phyloP scores from a whole-genome alignment of 2,113 vertebrate genomes.

The Sinocyclocheilus anshuiensis region DNA sequence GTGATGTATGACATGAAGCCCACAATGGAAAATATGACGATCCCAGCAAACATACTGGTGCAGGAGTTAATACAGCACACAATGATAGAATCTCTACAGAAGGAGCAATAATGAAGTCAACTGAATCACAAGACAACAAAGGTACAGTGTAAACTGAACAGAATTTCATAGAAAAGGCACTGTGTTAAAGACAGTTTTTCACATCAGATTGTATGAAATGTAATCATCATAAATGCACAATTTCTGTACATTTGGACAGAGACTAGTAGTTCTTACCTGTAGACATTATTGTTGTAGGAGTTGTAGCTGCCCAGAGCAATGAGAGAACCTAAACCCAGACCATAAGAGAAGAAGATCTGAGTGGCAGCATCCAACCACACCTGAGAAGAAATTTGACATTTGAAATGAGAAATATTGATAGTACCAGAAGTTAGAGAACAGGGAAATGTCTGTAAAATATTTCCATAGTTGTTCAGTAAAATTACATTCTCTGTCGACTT shows the following conservation, averaged over 20 bases:
- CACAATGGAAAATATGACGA: slow-evolving; percentile 92
- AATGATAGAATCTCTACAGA: slow-evolving; percentile 85
- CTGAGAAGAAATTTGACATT: slow-evolving; percentile 60
- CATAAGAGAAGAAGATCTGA: slow-evolving; percentile 92
- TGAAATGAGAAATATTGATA: not conserved
- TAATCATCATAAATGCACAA: not conserved
- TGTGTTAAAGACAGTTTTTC: not conserved
- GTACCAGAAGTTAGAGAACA: not conserved
- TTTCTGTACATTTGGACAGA: not conserved
- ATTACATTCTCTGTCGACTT: too few species aligned
- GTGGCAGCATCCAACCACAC: slow-evolving; percentile 93
- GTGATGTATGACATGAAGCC: slow-evolving; percentile 91
- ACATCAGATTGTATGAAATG: not conserved
- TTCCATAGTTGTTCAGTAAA: too few species aligned
- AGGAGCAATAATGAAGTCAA: not conserved
- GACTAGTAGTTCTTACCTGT: slow-evolving; percentile 73
- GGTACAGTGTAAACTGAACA: not conserved
- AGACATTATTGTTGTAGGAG: slow-evolving; percentile 85
- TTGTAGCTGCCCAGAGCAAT: slow-evolving; percentile 70
- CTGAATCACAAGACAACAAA: not conserved
- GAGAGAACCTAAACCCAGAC: slow-evolving; percentile 88
- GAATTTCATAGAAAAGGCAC: not conserved
- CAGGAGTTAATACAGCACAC: slow-evolving; percentile 89
- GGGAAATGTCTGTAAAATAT: too few species aligned
- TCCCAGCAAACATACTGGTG: slow-evolving; percentile 87